Percentiles rank a stretch among this genome's conserved stretches.
These are phyloP conservation scores for Hyposoter didymator DNA, from an alignment of 2,888 invertebrate species.

Conservation along the genomic window DNA sequence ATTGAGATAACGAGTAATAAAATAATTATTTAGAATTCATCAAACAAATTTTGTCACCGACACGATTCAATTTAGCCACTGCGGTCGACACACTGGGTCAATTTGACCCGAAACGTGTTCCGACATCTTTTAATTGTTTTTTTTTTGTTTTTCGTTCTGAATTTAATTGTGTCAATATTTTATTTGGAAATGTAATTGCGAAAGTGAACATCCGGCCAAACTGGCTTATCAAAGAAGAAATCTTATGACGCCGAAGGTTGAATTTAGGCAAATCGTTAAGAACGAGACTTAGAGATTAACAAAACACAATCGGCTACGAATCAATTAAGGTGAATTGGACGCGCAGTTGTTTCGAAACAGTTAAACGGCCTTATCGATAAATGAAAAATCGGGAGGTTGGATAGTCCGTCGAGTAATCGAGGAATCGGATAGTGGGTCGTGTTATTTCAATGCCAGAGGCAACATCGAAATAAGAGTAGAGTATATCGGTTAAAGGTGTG, in stretches of 20 bases:
- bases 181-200: too few relatives aligned
- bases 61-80: too few relatives aligned
- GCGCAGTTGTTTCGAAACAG: neutral
- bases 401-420: constrained; percentile 7
- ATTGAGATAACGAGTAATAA: neutral
- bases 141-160: too few relatives aligned
- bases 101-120: neutral
- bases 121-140: too few relatives aligned
- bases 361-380: neutral
- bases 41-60: too few relatives aligned
- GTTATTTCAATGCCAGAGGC: constrained; percentile 51
- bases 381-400: constrained; percentile 5
- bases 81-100: neutral
- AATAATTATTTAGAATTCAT: too few relatives aligned
- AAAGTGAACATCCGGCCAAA: too few relatives aligned
- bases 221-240: too few relatives aligned
- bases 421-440: constrained; percentile 41
- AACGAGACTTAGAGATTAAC: neutral
- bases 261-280: neutral
- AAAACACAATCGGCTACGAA: neutral
- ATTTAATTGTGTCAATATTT: too few relatives aligned
- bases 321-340: neutral
- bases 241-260: too few relatives aligned
- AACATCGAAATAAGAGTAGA: constrained; percentile 53
- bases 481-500: constrained; percentile 59